phyloP scores from a whole-genome alignment of 2,888 invertebrate species.

The Machimus rusticus region DNA sequence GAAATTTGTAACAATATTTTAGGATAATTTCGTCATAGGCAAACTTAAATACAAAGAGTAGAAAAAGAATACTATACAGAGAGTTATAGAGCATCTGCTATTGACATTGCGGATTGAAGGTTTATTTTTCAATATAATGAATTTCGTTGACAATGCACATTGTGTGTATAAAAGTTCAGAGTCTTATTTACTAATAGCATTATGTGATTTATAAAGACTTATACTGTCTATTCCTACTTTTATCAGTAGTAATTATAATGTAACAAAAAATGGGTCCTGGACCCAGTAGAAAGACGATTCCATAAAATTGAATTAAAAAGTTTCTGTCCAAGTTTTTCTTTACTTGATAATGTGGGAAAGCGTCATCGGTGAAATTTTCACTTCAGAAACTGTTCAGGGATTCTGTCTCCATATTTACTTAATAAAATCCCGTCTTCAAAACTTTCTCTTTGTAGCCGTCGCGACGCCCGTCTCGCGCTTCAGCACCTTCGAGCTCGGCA shows the following conservation, averaged over 20 bases:
- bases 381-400: not conserved
- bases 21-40: too few species aligned
- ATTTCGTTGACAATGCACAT: too few species aligned
- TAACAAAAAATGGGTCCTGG: not conserved
- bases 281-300: not conserved
- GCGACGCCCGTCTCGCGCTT: not conserved
- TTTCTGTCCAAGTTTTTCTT: not conserved
- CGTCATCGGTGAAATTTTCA: not conserved
- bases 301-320: not conserved
- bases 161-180: too few species aligned
- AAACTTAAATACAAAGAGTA: too few species aligned
- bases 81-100: too few species aligned
- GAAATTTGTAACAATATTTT: too few species aligned
- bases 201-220: not conserved
- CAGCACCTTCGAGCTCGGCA: too few species aligned
- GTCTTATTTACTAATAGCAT: too few species aligned
- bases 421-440: not conserved
- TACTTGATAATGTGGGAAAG: not conserved
- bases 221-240: not conserved
- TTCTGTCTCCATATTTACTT: not conserved
- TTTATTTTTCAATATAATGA: too few species aligned
- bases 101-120: too few species aligned
- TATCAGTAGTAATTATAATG: not conserved
- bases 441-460: not conserved
- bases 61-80: too few species aligned